Evolutionary conservation across 2,113 vertebrate species (phyloP).

Genomic region (Brachyhypopomus occidentalis): DNA sequence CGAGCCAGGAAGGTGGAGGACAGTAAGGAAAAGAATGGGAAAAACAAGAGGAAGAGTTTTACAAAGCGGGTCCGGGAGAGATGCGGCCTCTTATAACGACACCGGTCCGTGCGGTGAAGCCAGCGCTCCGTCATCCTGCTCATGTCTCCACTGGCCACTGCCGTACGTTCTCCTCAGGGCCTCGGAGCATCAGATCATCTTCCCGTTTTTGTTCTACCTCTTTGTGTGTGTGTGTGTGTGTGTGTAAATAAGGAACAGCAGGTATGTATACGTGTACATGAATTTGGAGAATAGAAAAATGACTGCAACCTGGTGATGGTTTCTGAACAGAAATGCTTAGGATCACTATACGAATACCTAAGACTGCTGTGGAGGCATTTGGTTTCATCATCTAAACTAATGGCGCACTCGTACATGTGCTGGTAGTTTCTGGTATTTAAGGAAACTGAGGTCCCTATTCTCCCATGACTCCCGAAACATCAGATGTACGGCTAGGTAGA

Average conservation of each 20-base stretch:
- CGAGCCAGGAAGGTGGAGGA: constrained; percentile 90
- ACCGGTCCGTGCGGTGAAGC: neutral
- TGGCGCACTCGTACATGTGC: neutral
- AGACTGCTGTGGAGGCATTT: neutral
- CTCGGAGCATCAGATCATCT: constrained; percentile 3
- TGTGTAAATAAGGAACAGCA: constrained; percentile 7
- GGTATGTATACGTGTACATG: constrained; percentile 2
- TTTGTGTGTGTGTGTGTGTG: neutral
- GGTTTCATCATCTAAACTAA: constrained; percentile 13
- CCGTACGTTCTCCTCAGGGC: constrained; percentile 18
- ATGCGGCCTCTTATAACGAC: constrained; percentile 91
- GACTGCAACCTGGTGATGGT: neutral
- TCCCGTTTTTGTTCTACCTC: neutral
- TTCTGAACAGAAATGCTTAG: neutral
- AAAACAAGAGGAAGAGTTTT: constrained; percentile 90
- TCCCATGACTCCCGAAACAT: neutral
- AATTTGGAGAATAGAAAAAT: neutral
- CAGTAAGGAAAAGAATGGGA: constrained; percentile 89
- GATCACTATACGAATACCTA: neutral
- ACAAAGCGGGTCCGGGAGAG: constrained; percentile 88
- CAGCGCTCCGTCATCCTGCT: neutral
- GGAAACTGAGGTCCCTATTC: constrained; percentile 5
- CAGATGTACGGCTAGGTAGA: neutral
- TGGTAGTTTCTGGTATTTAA: neutral
- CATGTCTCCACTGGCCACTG: neutral